A percentile compares a stretch with the other conserved stretches of the same genome.
Conservation (phyloP, 2,888 invertebrate genomes). For the Esperia sulphurella region DNA sequence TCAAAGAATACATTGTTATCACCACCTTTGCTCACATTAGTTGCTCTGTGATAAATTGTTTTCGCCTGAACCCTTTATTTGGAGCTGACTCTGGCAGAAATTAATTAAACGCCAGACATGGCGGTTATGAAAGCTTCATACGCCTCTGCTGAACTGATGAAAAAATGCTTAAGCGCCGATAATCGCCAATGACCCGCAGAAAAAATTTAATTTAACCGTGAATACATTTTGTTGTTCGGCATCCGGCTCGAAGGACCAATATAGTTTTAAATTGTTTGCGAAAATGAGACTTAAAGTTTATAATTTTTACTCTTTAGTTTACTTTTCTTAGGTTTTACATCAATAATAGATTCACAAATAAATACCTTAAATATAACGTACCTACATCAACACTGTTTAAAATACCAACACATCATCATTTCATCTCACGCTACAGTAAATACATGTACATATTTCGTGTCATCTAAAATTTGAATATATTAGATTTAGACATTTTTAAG, state of each 20-base stretch:
- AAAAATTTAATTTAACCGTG: background rate
- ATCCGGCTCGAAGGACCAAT: background rate
- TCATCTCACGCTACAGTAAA: no score
- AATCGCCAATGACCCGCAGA: slow-evolving; percentile 1
- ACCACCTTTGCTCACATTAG: slow-evolving; percentile 9
- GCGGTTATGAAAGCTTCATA: slow-evolving; percentile 4
- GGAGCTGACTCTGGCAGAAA: slow-evolving; percentile 20
- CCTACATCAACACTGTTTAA: no score
- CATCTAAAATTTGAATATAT: no score
- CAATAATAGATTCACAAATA: no score
- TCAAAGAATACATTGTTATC: slow-evolving; percentile 8
- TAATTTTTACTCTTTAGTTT: no score
- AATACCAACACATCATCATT: no score
- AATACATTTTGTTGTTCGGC: background rate
- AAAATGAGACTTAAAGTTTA: no score
- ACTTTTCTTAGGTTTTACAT: no score
- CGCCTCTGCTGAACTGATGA: slow-evolving; percentile 1
- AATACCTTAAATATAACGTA: no score
- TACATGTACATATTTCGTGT: no score
- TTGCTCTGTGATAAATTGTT: slow-evolving; percentile 20
- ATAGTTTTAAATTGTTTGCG: no score
- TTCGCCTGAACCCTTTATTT: slow-evolving; percentile 17
- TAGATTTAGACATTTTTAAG: no score
- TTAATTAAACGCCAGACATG: slow-evolving; percentile 24
- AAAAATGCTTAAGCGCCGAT: slow-evolving; percentile 3